Conservation (phyloP, 2,113 vertebrate species). For the Notarius quadriscutis region DNA sequence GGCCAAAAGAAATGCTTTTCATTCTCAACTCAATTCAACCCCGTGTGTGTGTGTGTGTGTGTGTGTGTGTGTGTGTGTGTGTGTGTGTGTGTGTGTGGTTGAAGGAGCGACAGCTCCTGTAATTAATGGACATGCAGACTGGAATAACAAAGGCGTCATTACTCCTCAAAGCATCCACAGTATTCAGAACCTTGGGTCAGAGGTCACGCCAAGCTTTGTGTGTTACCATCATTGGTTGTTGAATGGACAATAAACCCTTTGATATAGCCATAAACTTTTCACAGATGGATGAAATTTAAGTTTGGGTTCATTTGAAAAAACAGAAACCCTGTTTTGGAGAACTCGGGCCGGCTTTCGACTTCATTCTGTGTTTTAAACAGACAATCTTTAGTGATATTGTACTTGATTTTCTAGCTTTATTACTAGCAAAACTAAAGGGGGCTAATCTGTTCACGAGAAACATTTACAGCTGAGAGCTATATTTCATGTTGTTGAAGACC, state of each 20-base stretch:
- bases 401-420: background rate
- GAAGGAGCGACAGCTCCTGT: conserved; percentile 17
- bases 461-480: background rate
- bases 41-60: conserved; percentile 19
- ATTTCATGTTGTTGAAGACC: background rate
- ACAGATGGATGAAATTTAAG: conserved; percentile 13
- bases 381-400: too few relatives aligned
- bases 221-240: conserved; percentile 41
- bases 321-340: background rate
- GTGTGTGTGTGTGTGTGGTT: background rate
- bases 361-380: background rate
- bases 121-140: conserved; percentile 53
- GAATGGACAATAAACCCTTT: conserved; percentile 51
- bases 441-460: background rate
- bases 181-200: conserved; percentile 44
- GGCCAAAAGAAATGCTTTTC: conserved; percentile 48
- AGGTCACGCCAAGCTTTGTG: conserved; percentile 53
- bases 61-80: conserved; percentile 13
- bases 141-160: conserved; percentile 44
- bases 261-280: conserved; percentile 37
- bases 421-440: background rate
- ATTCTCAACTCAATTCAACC: conserved; percentile 22
- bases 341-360: background rate
- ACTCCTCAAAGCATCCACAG: conserved; percentile 42
- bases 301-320: conserved; percentile 22